Base-by-base conservation (phyloP, 2,888 invertebrate genomes). In the Caenorhabditis parvicauda region DNA sequence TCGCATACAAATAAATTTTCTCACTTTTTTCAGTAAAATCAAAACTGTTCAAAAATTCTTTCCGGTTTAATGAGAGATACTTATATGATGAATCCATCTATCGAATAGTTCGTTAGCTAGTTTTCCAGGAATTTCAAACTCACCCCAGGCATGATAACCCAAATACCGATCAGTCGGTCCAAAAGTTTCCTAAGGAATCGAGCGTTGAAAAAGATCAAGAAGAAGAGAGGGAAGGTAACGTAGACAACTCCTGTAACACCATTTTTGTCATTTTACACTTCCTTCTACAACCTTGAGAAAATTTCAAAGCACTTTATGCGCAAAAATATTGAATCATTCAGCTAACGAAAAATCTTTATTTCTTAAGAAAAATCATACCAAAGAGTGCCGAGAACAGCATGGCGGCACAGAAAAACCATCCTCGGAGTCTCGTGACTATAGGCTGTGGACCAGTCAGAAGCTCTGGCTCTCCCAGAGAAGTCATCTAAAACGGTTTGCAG, bases 121-220 rank as follows among this genome's bases (percentile, higher is more conserved):
- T n/a, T n/a, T n/a, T n/a, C n/a, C n/a, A n/a, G 4, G 25, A 3
- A 35, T n/a, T 9, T 21, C 53, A 6, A 52, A 42, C 70, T 28
- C n/a, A 79, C 77, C 14, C 72, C 72, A 7, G 79, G 79, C 71
- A 79, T 70, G 12, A 72, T 62, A 7, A 75, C 64, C 79, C 79
- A 79, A 35, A 77, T 66, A 24, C 79, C 79, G 21, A 79, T 68
- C 6, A 79, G 59, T 27, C 76, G 58, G 53, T 79, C 72, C 42
- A 64, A 56, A 39, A 65, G 27, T 43, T 51, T 57, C 17, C 63
- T 45, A 66, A 53, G 75, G 6, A 60, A 54, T 12, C 35, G 59
- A 24, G 70, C 72, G 28, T 58, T 63, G 25, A 71, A 22, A 50
- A 68, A 68, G n/a, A 74, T 44, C 6, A 77, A 56, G 1, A 77